A percentile compares a stretch with the other conserved stretches of the same genome.
Conservation (phyloP, 2,113 vertebrate genomes). For the Cervus canadensis region DNA sequence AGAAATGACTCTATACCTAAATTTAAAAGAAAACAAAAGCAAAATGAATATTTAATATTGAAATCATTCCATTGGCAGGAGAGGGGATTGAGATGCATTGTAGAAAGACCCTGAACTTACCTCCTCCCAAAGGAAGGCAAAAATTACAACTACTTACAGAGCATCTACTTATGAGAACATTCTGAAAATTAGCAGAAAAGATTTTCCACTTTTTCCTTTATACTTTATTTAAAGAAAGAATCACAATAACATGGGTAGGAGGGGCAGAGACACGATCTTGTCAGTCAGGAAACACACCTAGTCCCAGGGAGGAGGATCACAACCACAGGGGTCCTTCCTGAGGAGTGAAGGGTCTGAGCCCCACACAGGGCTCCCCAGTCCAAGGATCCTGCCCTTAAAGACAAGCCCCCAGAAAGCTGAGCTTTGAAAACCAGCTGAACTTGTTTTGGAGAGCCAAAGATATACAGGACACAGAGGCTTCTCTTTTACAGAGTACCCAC, state of each 20-base stretch:
- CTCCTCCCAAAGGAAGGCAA: not conserved
- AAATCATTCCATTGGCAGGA: not conserved
- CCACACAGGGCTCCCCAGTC: not conserved
- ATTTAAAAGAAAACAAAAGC: not conserved
- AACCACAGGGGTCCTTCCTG: not conserved
- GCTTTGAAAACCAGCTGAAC: not conserved
- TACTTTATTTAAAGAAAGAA: not conserved
- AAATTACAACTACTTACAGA: not conserved
- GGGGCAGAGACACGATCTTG: not conserved
- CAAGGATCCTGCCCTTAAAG: not conserved
- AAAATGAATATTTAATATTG: not conserved
- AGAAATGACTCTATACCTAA: conserved; percentile 96
- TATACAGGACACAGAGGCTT: not conserved
- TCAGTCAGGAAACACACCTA: not conserved
- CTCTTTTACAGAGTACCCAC: not conserved
- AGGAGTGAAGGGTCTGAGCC: not conserved
- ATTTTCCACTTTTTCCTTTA: not conserved
- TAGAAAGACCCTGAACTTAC: not conserved
- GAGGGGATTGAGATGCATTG: not conserved
- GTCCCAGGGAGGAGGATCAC: accelerated
- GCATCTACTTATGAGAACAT: not conserved
- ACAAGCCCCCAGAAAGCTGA: not conserved
- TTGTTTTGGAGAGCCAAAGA: not conserved
- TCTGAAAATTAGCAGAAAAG: not conserved
- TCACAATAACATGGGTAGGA: not conserved